phyloP scores from a whole-genome alignment of 35 echinoderm and acorn worm genomes.

The Strongylocentrotus purpuratus region DNA sequence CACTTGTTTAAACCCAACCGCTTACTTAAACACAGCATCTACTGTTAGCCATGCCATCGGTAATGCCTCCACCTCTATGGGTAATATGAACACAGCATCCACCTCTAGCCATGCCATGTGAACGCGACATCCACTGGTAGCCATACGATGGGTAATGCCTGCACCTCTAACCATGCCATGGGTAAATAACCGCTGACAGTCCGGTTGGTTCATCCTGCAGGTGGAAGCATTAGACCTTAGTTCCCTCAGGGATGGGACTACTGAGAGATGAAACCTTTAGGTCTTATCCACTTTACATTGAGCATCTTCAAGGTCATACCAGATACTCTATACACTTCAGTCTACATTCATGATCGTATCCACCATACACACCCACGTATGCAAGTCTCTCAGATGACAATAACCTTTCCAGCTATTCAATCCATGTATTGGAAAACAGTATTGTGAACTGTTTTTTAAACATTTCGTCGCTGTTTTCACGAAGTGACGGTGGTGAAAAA shows the following conservation, averaged over 20 bases:
- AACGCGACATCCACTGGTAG: not conserved
- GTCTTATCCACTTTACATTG: not conserved
- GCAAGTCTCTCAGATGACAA: not conserved
- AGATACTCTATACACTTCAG: not conserved
- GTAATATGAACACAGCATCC: not conserved
- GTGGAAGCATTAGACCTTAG: constrained; percentile 39
- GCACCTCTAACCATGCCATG: not conserved
- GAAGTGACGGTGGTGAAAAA: too few species aligned
- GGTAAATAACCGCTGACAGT: not conserved
- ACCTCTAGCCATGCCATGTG: not conserved
- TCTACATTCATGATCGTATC: not conserved
- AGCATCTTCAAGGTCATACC: not conserved
- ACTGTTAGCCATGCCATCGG: too few species aligned
- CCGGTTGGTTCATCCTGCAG: not conserved
- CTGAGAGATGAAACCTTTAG: not conserved
- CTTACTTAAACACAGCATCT: too few species aligned
- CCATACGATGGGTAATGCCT: not conserved
- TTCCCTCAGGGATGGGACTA: not conserved
- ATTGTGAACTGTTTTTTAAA: too few species aligned
- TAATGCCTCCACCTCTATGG: too few species aligned
- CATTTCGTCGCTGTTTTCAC: too few species aligned
- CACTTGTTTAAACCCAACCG: too few species aligned
- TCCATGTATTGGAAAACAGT: not conserved
- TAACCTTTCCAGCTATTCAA: not conserved
- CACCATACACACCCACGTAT: not conserved